These are phyloP conservation scores for Phataginus tetradactyla DNA, from an alignment of 2,797 vertebrate genomes.

Conservation along the genomic window DNA sequence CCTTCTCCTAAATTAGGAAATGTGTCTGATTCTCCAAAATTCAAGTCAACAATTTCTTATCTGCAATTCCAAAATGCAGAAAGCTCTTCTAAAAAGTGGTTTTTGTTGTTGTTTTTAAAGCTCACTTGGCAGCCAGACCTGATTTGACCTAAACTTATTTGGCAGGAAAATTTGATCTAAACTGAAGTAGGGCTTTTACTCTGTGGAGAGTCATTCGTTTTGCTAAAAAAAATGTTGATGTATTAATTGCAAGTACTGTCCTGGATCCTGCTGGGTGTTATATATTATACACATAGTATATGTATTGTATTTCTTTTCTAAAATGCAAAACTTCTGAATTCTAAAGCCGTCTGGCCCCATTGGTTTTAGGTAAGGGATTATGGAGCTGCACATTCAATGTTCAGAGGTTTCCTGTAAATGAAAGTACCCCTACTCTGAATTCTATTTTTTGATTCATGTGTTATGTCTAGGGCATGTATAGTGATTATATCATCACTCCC, in stretches of 20 bases:
- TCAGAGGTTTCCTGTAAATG: neutral
- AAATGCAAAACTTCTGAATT: neutral
- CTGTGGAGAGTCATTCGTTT: neutral
- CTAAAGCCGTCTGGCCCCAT: neutral
- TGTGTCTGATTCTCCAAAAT: neutral
- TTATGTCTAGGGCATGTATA: neutral
- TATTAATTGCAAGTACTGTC: neutral
- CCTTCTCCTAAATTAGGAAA: neutral
- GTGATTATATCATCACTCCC: neutral
- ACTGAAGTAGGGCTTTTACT: neutral
- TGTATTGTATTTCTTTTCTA: neutral
- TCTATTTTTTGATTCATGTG: neutral
- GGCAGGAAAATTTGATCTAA: neutral
- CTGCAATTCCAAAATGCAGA: neutral
- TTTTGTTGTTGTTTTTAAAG: neutral
- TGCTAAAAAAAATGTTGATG: neutral
- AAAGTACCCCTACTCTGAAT: neutral
- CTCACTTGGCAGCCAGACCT: conserved; percentile 11
- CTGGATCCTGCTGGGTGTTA: neutral
- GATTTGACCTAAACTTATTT: conserved; percentile 10
- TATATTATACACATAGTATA: neutral
- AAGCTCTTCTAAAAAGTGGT: neutral
- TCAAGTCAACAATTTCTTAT: neutral
- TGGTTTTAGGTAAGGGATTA: neutral
- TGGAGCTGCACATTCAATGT: neutral